A percentile compares a stretch with the other conserved stretches of the same genome.
These are phyloP conservation scores for Brachypteracias leptosomus DNA, from an alignment of 2,113 vertebrate species.

Conservation along the genomic window DNA sequence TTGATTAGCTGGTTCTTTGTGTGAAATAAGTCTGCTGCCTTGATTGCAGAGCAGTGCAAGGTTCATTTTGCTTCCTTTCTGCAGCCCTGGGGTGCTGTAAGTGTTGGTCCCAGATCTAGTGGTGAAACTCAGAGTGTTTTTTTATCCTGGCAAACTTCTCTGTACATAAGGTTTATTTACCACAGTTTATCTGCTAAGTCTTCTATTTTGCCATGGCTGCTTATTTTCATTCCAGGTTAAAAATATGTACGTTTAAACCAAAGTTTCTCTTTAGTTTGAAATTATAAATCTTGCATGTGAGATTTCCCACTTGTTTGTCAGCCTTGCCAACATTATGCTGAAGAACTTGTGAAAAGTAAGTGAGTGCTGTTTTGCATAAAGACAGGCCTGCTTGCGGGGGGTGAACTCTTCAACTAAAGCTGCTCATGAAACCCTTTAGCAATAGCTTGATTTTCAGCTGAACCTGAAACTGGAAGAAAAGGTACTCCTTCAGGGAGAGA, in stretches of 20 bases:
- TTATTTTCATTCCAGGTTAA: constrained; percentile 19
- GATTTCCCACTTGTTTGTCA: constrained; percentile 30
- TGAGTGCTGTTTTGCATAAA: constrained; percentile 4
- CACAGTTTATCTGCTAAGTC: not conserved
- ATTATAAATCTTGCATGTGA: not conserved
- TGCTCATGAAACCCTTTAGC: not conserved
- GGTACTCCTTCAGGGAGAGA: not conserved
- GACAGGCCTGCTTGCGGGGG: rapidly evolving
- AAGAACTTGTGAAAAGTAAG: constrained; percentile 19
- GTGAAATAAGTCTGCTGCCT: not conserved
- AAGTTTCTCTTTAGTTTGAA: constrained; percentile 40
- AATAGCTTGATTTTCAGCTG: not conserved
- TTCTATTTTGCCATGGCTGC: not conserved
- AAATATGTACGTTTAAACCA: not conserved
- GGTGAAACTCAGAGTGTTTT: not conserved
- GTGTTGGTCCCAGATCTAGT: not conserved
- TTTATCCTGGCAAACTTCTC: not conserved
- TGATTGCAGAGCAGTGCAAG: not conserved
- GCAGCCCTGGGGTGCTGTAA: not conserved
- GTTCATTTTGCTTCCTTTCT: not conserved
- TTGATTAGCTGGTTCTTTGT: not conserved
- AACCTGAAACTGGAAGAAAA: not conserved
- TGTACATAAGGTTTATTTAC: not conserved
- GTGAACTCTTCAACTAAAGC: not conserved
- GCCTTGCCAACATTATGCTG: constrained; percentile 33